These are phyloP conservation scores for Ivindomyrus marchei DNA, from an alignment of 2,113 vertebrate species.

Conservation along the genomic window DNA sequence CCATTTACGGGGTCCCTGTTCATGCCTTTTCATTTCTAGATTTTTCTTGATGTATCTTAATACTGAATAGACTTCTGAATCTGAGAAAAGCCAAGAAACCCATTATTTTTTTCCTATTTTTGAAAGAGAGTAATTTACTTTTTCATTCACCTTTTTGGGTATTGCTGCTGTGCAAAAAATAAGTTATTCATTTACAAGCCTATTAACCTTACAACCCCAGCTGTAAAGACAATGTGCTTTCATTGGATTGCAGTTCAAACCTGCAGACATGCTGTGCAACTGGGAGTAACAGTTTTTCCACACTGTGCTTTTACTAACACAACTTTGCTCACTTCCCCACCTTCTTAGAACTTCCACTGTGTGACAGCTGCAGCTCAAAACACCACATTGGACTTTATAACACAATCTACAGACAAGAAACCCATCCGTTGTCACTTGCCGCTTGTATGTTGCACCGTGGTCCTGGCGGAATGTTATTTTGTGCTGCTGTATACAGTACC, in stretches of 20 bases:
- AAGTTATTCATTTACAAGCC: neutral
- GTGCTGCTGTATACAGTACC: neutral
- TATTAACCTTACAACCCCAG: neutral
- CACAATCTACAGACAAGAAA: neutral
- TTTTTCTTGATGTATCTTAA: neutral
- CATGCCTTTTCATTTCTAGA: neutral
- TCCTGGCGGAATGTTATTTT: neutral
- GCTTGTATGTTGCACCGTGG: neutral
- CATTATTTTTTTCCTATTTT: neutral
- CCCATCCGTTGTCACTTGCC: neutral
- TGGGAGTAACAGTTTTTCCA: neutral
- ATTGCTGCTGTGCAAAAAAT: neutral
- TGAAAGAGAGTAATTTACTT: neutral
- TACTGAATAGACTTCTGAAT: neutral
- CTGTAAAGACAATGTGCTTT: neutral
- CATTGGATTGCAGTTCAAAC: neutral
- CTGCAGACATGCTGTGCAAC: neutral
- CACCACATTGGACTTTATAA: neutral
- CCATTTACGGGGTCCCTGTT: neutral
- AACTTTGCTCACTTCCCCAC: neutral
- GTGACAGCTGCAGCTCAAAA: neutral
- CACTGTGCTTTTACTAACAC: neutral
- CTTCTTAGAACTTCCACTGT: neutral
- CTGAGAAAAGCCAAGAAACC: neutral
- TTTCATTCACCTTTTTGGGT: neutral